These are phyloP conservation scores for Antheraea assamensis DNA, from an alignment of 2,888 invertebrate species.

Conservation along the genomic window DNA sequence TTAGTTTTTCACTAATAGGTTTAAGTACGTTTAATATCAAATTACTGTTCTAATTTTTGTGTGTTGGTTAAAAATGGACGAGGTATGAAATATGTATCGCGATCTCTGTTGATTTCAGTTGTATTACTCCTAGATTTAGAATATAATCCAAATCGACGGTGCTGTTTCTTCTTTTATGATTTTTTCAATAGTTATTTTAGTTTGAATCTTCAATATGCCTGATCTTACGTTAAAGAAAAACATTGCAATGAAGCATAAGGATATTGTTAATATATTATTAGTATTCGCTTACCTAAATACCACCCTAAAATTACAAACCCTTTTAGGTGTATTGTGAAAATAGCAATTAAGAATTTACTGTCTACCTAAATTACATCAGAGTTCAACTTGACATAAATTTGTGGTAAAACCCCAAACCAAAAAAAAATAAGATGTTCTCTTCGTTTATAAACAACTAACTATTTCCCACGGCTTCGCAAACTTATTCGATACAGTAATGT, in stretches of 20 bases:
- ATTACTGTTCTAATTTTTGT: neutral
- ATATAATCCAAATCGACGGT: neutral
- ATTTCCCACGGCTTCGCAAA: too few species aligned
- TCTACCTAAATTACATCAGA: neutral
- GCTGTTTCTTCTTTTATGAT: neutral
- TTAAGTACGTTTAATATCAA: constrained; percentile 9
- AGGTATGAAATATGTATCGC: neutral
- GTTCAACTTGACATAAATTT: neutral
- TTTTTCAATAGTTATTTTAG: neutral
- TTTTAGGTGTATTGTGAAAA: too few species aligned
- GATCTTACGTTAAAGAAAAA: neutral
- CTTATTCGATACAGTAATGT: too few species aligned
- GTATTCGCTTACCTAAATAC: too few species aligned
- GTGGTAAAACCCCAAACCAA: neutral
- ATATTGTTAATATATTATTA: too few species aligned
- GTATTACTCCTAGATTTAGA: neutral
- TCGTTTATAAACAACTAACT: too few species aligned
- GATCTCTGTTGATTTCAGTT: neutral
- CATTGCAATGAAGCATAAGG: neutral
- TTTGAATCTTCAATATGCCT: neutral
- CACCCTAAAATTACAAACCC: too few species aligned
- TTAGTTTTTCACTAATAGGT: neutral
- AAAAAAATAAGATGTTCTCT: neutral
- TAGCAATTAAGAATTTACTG: too few species aligned
- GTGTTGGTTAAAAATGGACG: neutral